These are phyloP conservation scores for Otocyon megalotis DNA, from an alignment of 2,113 vertebrate species.

Conservation along the genomic window DNA sequence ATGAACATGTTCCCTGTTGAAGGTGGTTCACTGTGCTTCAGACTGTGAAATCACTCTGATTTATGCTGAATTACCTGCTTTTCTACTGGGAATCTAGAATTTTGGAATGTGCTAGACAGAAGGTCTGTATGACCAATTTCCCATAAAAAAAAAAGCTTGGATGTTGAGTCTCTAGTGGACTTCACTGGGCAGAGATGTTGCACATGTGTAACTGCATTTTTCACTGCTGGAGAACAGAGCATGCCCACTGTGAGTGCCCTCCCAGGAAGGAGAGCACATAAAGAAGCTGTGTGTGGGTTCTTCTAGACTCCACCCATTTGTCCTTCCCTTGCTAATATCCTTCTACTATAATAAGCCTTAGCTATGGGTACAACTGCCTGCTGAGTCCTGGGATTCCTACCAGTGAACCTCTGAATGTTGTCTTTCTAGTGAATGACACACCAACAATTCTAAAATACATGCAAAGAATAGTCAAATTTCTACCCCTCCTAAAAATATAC, in stretches of 20 bases:
- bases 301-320: neutral
- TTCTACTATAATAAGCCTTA: neutral
- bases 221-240: neutral
- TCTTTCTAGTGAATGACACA: neutral
- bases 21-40: neutral
- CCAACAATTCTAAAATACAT: neutral
- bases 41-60: neutral
- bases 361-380: neutral
- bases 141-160: neutral
- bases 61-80: neutral
- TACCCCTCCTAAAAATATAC: neutral
- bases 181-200: neutral
- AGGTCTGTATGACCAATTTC: neutral
- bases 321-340: neutral
- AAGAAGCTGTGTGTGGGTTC: neutral
- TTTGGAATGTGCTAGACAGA: neutral
- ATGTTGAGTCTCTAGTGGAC: too few relatives aligned
- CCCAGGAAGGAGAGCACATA: neutral
- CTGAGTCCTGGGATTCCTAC: neutral
- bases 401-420: neutral
- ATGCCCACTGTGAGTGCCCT: neutral
- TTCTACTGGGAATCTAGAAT: neutral
- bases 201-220: neutral
- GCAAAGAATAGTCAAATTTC: neutral
- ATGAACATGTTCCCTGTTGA: neutral